A percentile compares a stretch with the other conserved stretches of the same genome.
phyloP scores from a whole-genome alignment of 2,797 vertebrate genomes.

The Clarias pachynema region DNA sequence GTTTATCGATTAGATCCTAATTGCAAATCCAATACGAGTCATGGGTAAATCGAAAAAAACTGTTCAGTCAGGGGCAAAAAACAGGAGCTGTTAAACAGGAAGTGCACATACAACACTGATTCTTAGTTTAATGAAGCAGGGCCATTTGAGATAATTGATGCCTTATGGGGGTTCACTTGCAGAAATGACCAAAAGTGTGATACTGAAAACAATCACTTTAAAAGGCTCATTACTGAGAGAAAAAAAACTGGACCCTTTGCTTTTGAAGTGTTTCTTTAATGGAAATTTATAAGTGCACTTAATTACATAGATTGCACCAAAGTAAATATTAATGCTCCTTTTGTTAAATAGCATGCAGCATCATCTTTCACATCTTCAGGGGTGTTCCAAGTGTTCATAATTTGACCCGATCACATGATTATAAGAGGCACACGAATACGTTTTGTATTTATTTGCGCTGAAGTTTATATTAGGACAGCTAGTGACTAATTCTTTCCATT shows the following conservation, averaged over 20 bases:
- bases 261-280: not conserved
- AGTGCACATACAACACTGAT: not conserved
- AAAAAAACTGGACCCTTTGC: not conserved
- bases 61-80: constrained; percentile 5
- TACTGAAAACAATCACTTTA: not conserved
- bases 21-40: constrained; percentile 5
- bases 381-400: not conserved
- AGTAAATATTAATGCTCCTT: not conserved
- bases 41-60: not conserved
- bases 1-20: not conserved
- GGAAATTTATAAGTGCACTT: constrained; percentile 23
- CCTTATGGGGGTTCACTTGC: not conserved
- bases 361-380: not conserved
- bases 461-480: not conserved
- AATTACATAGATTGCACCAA: not conserved
- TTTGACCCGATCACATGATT: not conserved
- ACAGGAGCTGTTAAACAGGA: not conserved
- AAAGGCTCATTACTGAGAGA: not conserved
- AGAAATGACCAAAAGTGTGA: constrained; percentile 8
- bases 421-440: not conserved
- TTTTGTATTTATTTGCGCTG: not conserved
- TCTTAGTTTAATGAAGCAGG: not conserved
- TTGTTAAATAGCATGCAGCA: not conserved
- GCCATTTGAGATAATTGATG: constrained; percentile 15
- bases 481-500: not conserved